Conservation (phyloP, 92 coral and sea anemone species). For the Porites evermanni region DNA sequence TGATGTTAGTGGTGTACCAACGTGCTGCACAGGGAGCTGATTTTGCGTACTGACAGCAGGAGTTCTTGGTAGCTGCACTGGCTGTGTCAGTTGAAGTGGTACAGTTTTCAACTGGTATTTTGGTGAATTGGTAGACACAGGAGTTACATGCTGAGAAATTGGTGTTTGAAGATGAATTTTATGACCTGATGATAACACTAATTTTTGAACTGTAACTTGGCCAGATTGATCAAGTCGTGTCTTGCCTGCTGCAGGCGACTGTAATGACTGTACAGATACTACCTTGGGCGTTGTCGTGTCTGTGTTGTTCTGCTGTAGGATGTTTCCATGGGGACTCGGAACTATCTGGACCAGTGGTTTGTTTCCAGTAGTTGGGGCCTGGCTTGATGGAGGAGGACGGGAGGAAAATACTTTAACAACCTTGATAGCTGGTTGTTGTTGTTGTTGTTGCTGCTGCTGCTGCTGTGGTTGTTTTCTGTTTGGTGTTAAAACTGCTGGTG, state of each 20-base stretch:
- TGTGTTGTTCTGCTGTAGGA: constrained; percentile 3
- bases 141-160: background rate
- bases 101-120: constrained; percentile 11
- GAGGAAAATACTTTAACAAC: constrained; percentile 49
- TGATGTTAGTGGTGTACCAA: constrained; percentile 10
- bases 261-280: constrained; percentile 64
- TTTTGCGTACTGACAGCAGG: background rate
- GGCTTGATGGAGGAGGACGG: background rate
- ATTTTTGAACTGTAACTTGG: constrained; percentile 26
- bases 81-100: background rate
- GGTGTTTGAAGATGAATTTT: constrained; percentile 44
- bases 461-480: constrained; percentile 16
- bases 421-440: constrained; percentile 40
- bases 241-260: background rate
- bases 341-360: constrained; percentile 50
- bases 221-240: background rate
- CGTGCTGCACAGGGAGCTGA: constrained; percentile 10
- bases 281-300: constrained; percentile 57
- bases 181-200: constrained; percentile 46
- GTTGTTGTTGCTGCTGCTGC: constrained; percentile 12
- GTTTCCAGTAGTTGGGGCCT: background rate
- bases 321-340: constrained; percentile 31
- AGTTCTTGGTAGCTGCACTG: background rate
- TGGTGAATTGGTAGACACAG: constrained; percentile 11
- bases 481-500: constrained; percentile 23